These are phyloP conservation scores for Oithona nana DNA, from an alignment of 2,888 invertebrate genomes.

Conservation along the genomic window DNA sequence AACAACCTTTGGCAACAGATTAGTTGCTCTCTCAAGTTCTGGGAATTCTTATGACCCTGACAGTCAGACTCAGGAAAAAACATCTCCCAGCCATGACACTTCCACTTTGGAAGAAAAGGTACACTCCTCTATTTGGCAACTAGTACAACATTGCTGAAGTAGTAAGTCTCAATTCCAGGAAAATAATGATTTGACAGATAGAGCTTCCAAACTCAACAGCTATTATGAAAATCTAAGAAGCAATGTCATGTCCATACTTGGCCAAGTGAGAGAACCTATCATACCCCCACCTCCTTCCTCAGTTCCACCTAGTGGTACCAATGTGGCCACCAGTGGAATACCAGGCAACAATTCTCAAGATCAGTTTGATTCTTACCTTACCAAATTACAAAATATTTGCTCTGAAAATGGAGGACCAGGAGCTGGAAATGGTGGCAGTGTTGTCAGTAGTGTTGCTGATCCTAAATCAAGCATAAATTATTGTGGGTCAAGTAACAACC, in stretches of 20 bases:
- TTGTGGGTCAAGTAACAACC: no score
- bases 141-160: not conserved
- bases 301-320: not conserved
- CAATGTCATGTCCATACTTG: conserved; percentile 74
- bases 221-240: conserved; percentile 80
- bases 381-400: conserved; percentile 74
- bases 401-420: conserved; percentile 35
- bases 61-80: conserved; percentile 38
- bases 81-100: not conserved
- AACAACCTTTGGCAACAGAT: not conserved
- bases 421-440: no score
- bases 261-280: conserved; percentile 41
- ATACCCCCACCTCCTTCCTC: not conserved
- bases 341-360: not conserved
- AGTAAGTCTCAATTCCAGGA: not conserved
- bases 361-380: conserved; percentile 73
- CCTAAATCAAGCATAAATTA: no score
- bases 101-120: not conserved
- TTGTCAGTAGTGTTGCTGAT: no score
- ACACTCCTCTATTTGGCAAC: not conserved
- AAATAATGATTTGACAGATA: conserved; percentile 29
- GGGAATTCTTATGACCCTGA: conserved; percentile 36
- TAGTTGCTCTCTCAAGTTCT: not conserved
- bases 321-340: not conserved
- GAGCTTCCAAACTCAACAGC: conserved; percentile 65